Evolutionary conservation across 2,888 invertebrate species (phyloP).

Genomic region (Perithous albicinctus): DNA sequence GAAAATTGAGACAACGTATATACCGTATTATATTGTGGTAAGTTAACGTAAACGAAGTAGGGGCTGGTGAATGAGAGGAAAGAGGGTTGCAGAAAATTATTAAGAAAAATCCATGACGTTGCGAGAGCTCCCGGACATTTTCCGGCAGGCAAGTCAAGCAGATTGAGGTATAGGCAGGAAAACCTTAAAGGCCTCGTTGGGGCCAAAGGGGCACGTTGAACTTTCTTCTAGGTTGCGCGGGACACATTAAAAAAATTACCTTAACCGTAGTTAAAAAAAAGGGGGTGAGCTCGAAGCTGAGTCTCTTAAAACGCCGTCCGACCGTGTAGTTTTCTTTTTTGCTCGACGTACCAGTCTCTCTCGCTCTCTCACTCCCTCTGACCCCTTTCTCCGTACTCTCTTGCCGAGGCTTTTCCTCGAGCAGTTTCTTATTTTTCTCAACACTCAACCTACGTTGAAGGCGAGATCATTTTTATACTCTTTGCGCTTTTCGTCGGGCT

Average conservation of each 20-base stretch:
- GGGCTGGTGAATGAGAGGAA: slow-evolving; percentile 1
- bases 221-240: slow-evolving; percentile 50
- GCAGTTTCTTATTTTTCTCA: slow-evolving; percentile 55
- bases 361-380: too few relatives aligned
- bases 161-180: slow-evolving; percentile 17
- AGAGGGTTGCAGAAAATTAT: slow-evolving; percentile 39
- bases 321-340: slow-evolving; percentile 52
- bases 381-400: slow-evolving; percentile 30
- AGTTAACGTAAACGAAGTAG: background rate
- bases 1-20: slow-evolving; percentile 25
- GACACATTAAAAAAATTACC: slow-evolving; percentile 68
- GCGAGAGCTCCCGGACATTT: slow-evolving; percentile 21
- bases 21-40: slow-evolving; percentile 10
- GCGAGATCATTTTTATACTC: slow-evolving; percentile 65
- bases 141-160: slow-evolving; percentile 5
- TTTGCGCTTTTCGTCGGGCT: slow-evolving; percentile 53
- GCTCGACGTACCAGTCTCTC: slow-evolving; percentile 38
- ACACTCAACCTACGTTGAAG: slow-evolving; percentile 31
- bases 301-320: slow-evolving; percentile 52
- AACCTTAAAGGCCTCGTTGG: slow-evolving; percentile 26
- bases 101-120: slow-evolving; percentile 56
- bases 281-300: slow-evolving; percentile 42
- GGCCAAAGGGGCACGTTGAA: slow-evolving; percentile 41
- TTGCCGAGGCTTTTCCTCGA: slow-evolving; percentile 42
- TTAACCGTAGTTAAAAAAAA: slow-evolving; percentile 55